Base-by-base conservation (phyloP, 2,113 vertebrate genomes). In the Microcebus murinus region DNA sequence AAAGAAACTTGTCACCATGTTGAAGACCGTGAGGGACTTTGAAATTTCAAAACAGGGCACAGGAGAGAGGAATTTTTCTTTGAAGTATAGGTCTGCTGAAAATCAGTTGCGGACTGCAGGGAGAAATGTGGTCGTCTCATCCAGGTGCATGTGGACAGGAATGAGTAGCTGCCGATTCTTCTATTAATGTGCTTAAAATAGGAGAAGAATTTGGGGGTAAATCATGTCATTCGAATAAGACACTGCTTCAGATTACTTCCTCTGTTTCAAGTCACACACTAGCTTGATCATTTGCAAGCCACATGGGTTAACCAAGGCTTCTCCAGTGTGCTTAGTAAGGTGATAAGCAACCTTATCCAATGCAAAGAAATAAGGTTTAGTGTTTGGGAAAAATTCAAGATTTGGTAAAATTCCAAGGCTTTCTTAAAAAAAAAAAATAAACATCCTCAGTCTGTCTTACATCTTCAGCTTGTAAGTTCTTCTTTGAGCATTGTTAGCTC, bases 1-100 rank as follows among this genome's bases (percentile, higher is more conserved):
- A 96, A 96, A 90, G 90, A 87, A 97, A 91, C 59, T 90, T 96
- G 95, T 93, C 92, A 92, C 74, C 95, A 85, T 97, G 91, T 96
- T 95, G 79, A 93, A 93, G 87, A 88, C 79, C 90, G 68, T n/a
- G 52, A 95, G 27, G 59, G 76, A 59, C 83, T 97, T 92, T 97
- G 95, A 95, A 96, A 92, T 93, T 93, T 90, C 52, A 87, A 90
- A 90, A 42, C 27, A 90, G 76, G 73, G 65, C 52, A 82, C 83
- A 85, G 70, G 82, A 77, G 76, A 89, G 55, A 83, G 52, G 31
- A 57, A 50, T 73, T 84, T 29, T 79, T 90, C 70, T 96, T 61
- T 94, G 90, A 95, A 92, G 73, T 9, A 27, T 0, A 50, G 15
- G 42, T 21, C 68, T 71, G 48, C 50, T 79, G n/a, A 57, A 18